A percentile compares a stretch with the other conserved stretches of the same genome.
These are phyloP conservation scores for Morpho deidamia DNA, from an alignment of 2,888 invertebrate genomes.

Conservation along the genomic window DNA sequence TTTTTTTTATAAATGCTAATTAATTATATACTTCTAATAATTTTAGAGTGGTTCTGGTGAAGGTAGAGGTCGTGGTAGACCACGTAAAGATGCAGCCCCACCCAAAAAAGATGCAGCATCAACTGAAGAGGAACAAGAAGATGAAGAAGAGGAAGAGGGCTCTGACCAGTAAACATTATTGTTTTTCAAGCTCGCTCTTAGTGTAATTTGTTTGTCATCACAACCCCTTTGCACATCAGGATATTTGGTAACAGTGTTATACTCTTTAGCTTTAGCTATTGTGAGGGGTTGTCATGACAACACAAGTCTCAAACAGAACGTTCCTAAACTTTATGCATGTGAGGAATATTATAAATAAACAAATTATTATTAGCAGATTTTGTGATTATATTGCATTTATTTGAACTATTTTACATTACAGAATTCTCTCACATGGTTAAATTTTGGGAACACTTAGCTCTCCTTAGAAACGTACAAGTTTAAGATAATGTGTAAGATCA, in stretches of 20 bases:
- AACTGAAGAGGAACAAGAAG: constrained; percentile 71
- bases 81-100: constrained; percentile 69
- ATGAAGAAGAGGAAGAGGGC: constrained; percentile 72
- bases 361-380: constrained; percentile 39
- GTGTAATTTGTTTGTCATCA: constrained; percentile 71
- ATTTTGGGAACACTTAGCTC: constrained; percentile 61
- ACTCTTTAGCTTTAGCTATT: constrained; percentile 28
- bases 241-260: constrained; percentile 29
- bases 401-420: constrained; percentile 36
- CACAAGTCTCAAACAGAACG: constrained; percentile 62
- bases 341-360: constrained; percentile 33
- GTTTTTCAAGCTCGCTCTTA: constrained; percentile 52
- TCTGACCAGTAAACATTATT: constrained; percentile 71
- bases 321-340: constrained; percentile 62
- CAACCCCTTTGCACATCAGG: constrained; percentile 40
- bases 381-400: constrained; percentile 58
- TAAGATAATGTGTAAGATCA: constrained; percentile 71
- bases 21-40: neutral
- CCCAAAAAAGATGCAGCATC: constrained; percentile 71
- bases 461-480: constrained; percentile 73
- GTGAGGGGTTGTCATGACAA: constrained; percentile 61
- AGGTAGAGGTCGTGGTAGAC: constrained; percentile 66
- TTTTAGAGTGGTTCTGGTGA: constrained; percentile 57
- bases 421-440: constrained; percentile 53
- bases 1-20: neutral